Evolutionary conservation across 2,888 invertebrate genomes (phyloP), one percentile per base, ranked within the genome.

Genomic region (Xylophagus ater): DNA sequence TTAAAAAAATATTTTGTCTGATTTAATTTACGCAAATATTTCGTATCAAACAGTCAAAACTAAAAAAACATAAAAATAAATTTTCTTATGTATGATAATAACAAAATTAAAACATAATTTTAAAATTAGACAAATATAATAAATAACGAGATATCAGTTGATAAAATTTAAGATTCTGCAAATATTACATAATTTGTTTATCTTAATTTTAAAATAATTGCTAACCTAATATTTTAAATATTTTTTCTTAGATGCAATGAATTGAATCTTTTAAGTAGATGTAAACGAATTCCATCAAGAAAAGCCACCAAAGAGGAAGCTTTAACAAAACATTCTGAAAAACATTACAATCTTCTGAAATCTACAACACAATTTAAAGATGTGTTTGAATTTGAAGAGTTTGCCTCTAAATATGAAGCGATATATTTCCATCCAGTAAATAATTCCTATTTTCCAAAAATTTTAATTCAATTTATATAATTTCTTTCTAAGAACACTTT

Each of bases 321-420:
- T 15, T 59, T 73, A 8, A 54, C 67, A 1, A 66, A 79, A 18
- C 90, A 92, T 57, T 70, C 76, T 1, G 66, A 71, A 10, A 69
- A 74, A 4, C 77, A 81, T 12, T 74, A 80, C 46, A 74, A 81
- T 20, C 61, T 77, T 49, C 60, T 92, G 17, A 67, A 74, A 57
- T 67, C 69, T 25, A 76, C 76, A 0, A 72, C 76, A 2, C 50
- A 62, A n/a, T 69, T 69, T 44, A 54, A 63, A 3, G 69, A 81
- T 51, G 47, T 66, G 23, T 68, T 71, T 4, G 68, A 73, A 46
- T 63, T 87, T 48, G 87, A 87, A 63, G 68, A 76, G 21, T 51
- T 84, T 40, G 73, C 83, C 34, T 72, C 82, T 0, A 72, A 75
- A 51, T 90, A 77, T 59, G 89, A 92, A 58, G 77, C 84, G 3